Evolutionary conservation across 2,888 invertebrate genomes (phyloP).

Genomic region (Bursaphelenchus okinawaensis): DNA sequence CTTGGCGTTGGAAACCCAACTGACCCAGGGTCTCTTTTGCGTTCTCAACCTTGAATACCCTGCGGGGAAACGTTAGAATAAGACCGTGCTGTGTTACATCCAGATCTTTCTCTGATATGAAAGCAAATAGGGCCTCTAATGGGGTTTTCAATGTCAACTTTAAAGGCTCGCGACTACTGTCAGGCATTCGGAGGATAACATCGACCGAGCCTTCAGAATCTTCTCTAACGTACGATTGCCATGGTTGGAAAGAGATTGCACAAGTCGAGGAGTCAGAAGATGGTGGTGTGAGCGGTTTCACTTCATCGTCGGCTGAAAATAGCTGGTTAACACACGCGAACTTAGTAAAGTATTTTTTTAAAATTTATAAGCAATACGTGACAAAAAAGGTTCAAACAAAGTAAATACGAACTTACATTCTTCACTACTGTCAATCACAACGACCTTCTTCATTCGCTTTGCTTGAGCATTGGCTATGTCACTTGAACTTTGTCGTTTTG

Average conservation of each 20-base stretch:
- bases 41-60: constrained; percentile 29
- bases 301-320: too few species aligned
- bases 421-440: constrained; percentile 15
- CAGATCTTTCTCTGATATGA: constrained; percentile 26
- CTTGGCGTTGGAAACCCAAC: constrained; percentile 34
- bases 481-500: background rate
- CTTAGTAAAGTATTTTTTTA: too few species aligned
- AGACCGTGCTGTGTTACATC: constrained; percentile 91
- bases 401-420: background rate
- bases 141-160: background rate
- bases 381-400: too few species aligned
- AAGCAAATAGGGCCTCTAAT: constrained; percentile 34
- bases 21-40: constrained; percentile 24
- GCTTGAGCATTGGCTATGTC: constrained; percentile 12
- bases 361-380: too few species aligned
- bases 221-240: constrained; percentile 14
- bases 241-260: background rate
- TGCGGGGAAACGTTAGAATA: constrained; percentile 35
- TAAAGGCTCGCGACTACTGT: constrained; percentile 19
- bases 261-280: background rate
- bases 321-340: too few species aligned
- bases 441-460: constrained; percentile 20
- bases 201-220: background rate
- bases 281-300: background rate
- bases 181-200: constrained; percentile 20